phyloP scores from a whole-genome alignment of 2,113 vertebrate species.

The Mungos mungo region DNA sequence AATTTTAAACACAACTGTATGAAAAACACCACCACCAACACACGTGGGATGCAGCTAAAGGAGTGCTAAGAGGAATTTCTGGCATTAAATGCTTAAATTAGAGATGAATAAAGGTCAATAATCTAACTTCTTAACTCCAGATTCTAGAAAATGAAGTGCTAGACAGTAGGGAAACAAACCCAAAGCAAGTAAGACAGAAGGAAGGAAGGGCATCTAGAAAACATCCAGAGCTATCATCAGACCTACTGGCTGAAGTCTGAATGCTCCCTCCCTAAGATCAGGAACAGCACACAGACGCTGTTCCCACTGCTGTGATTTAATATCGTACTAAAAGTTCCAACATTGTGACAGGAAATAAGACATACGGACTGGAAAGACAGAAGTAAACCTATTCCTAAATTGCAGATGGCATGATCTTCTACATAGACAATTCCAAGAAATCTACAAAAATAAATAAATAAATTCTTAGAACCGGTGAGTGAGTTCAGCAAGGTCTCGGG shows the following conservation, averaged over 20 bases:
- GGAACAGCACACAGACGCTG: background rate
- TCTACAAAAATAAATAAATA: background rate
- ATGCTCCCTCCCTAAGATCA: background rate
- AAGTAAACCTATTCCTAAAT: background rate
- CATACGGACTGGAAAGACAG: background rate
- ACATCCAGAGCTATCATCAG: background rate
- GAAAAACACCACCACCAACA: background rate
- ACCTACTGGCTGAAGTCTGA: background rate
- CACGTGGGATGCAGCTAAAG: background rate
- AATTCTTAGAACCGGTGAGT: background rate
- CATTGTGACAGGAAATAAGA: background rate
- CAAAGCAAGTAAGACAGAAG: background rate
- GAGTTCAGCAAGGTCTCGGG: background rate
- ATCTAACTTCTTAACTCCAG: background rate
- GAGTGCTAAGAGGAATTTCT: background rate
- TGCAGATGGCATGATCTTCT: background rate
- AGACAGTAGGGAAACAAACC: background rate
- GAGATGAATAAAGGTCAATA: background rate
- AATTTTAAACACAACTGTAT: background rate
- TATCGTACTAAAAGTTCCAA: background rate
- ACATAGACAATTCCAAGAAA: background rate
- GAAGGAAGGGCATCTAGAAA: background rate
- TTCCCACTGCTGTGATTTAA: background rate
- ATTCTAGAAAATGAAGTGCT: background rate
- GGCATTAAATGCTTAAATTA: background rate